Conservation (phyloP, 2,888 invertebrate species). For the Pollenia amentaria region DNA sequence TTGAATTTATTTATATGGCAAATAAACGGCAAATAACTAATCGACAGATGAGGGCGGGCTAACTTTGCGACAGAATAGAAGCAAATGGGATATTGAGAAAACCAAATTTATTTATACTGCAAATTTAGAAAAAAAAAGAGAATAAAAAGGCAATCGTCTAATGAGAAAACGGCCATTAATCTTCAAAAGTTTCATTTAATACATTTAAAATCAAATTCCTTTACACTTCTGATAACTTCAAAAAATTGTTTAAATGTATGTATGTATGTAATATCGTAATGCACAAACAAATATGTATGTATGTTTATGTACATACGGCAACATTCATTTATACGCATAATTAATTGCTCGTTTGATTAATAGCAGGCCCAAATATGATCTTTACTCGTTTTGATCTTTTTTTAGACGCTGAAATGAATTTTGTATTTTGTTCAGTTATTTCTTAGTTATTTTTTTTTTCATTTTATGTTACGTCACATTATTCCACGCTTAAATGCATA, state of each 20-base stretch:
- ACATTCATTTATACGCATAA: slow-evolving; percentile 75
- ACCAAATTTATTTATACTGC: no score
- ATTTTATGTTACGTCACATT: slow-evolving; percentile 73
- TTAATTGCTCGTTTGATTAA: slow-evolving; percentile 79
- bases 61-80: no score
- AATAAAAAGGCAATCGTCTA: no score
- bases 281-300: background rate
- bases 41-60: no score
- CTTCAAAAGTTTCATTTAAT: no score
- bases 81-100: no score
- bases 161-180: no score
- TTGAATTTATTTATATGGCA: no score
- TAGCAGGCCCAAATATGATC: slow-evolving; percentile 75
- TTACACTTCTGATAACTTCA: background rate
- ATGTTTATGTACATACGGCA: background rate
- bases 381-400: slow-evolving; percentile 65
- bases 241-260: slow-evolving; percentile 1
- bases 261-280: slow-evolving; percentile 1
- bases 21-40: no score
- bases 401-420: slow-evolving; percentile 49
- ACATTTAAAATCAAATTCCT: background rate
- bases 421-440: slow-evolving; percentile 20
- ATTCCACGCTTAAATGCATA: slow-evolving; percentile 72
- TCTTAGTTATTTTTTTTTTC: background rate
- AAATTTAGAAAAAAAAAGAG: no score